Conservation (phyloP, 1,140 invertebrate genomes). For the Papilio polyxenes region DNA sequence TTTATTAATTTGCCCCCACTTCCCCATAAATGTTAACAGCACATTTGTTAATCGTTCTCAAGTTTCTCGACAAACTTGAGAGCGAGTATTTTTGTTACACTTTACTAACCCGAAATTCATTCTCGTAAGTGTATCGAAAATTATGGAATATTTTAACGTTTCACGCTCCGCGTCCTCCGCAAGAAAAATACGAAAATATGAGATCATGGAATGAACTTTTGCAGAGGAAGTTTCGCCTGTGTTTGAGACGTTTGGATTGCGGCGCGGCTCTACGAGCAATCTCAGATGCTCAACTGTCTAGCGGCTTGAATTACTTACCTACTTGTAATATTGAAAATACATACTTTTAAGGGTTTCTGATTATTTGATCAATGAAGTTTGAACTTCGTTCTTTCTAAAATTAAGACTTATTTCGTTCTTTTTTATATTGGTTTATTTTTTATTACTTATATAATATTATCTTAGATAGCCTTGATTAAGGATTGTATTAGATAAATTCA, state of each 20-base stretch:
- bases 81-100: slow-evolving; percentile 72
- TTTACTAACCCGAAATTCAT: slow-evolving; percentile 59
- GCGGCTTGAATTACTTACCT: slow-evolving; percentile 1
- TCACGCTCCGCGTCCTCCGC: slow-evolving; percentile 54
- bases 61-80: slow-evolving; percentile 63
- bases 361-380: background rate
- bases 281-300: slow-evolving; percentile 25
- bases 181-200: slow-evolving; percentile 73
- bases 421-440: too few relatives aligned
- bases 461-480: too few relatives aligned
- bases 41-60: slow-evolving; percentile 63
- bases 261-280: slow-evolving; percentile 48
- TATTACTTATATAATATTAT: too few relatives aligned
- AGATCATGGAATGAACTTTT: slow-evolving; percentile 56
- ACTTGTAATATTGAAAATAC: slow-evolving; percentile 3
- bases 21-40: slow-evolving; percentile 49
- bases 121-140: slow-evolving; percentile 65
- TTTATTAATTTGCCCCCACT: slow-evolving; percentile 66
- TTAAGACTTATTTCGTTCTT: background rate
- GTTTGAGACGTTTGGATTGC: slow-evolving; percentile 60
- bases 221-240: slow-evolving; percentile 51
- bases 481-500: background rate
- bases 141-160: slow-evolving; percentile 72
- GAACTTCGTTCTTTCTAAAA: background rate
- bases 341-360: background rate